Conservation (phyloP, 2,797 vertebrate species). For the Manis javanica region DNA sequence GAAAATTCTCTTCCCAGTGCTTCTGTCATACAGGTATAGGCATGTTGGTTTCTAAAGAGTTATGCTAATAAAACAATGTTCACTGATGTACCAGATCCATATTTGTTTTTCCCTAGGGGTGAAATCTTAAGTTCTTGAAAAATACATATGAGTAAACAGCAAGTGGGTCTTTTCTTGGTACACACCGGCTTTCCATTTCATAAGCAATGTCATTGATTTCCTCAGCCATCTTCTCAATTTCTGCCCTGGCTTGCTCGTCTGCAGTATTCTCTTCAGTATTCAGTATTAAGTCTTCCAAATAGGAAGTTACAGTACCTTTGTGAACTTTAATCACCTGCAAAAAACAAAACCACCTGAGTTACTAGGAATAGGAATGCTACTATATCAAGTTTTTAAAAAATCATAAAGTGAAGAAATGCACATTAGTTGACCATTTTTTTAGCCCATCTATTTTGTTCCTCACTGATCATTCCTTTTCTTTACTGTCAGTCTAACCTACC, state of each 20-base stretch:
- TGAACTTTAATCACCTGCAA: constrained; percentile 93
- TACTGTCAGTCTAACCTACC: neutral
- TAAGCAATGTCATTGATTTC: constrained; percentile 93
- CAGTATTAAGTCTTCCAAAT: constrained; percentile 94
- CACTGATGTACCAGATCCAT: neutral
- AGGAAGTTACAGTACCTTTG: constrained; percentile 93
- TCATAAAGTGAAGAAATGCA: neutral
- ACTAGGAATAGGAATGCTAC: constrained; percentile 15
- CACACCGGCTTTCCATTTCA: constrained; percentile 92
- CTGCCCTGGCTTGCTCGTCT: constrained; percentile 92
- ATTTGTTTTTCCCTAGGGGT: neutral
- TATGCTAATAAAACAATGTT: neutral
- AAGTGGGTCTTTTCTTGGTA: neutral
- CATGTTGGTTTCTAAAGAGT: neutral
- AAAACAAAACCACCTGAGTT: constrained; percentile 18
- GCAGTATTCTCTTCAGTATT: constrained; percentile 88
- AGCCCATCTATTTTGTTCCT: neutral
- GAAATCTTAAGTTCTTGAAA: neutral
- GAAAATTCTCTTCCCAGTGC: neutral
- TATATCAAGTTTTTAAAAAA: neutral
- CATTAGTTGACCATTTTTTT: neutral
- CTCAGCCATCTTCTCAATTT: constrained; percentile 90
- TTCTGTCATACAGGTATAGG: neutral
- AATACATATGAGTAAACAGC: neutral
- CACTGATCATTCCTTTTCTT: neutral